Evolutionary conservation across 1,140 invertebrate species (phyloP).

Genomic region (Atta cephalotes): DNA sequence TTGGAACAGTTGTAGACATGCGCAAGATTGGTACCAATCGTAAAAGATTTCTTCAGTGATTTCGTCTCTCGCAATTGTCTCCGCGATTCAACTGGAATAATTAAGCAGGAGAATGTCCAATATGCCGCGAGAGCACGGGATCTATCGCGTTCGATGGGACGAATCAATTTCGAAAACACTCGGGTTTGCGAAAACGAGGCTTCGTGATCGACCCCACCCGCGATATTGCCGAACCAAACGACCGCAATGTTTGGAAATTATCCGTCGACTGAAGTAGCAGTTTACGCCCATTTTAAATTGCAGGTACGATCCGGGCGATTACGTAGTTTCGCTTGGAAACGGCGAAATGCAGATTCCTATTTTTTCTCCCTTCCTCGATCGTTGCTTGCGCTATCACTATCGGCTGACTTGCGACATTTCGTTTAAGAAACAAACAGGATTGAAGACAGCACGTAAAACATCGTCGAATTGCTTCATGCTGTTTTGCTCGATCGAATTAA

Average conservation of each 20-base stretch:
- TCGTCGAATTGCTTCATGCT: neutral
- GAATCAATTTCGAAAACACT: slow-evolving; percentile 71
- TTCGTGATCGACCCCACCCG: slow-evolving; percentile 80
- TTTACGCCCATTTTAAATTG: slow-evolving; percentile 79
- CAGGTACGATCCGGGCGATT: slow-evolving; percentile 75
- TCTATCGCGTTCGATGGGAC: slow-evolving; percentile 66
- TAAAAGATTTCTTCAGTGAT: slow-evolving; percentile 32
- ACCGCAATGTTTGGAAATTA: slow-evolving; percentile 79
- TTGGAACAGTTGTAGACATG: neutral
- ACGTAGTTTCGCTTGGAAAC: slow-evolving; percentile 70
- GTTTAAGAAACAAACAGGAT: slow-evolving; percentile 18
- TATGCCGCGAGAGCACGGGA: neutral
- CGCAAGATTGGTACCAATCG: neutral
- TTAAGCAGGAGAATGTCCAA: slow-evolving; percentile 51
- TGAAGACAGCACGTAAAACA: neutral
- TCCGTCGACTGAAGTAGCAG: slow-evolving; percentile 73
- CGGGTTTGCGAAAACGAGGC: slow-evolving; percentile 70
- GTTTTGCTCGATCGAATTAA: neutral
- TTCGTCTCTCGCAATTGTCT: slow-evolving; percentile 47
- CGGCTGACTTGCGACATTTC: slow-evolving; percentile 55
- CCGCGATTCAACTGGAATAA: slow-evolving; percentile 49
- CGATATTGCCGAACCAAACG: slow-evolving; percentile 79
- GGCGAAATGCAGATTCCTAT: slow-evolving; percentile 74
- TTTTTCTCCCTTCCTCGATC: slow-evolving; percentile 37
- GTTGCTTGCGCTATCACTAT: slow-evolving; percentile 25